phyloP scores from a whole-genome alignment of 2,113 vertebrate species.

The Petaurus breviceps region DNA sequence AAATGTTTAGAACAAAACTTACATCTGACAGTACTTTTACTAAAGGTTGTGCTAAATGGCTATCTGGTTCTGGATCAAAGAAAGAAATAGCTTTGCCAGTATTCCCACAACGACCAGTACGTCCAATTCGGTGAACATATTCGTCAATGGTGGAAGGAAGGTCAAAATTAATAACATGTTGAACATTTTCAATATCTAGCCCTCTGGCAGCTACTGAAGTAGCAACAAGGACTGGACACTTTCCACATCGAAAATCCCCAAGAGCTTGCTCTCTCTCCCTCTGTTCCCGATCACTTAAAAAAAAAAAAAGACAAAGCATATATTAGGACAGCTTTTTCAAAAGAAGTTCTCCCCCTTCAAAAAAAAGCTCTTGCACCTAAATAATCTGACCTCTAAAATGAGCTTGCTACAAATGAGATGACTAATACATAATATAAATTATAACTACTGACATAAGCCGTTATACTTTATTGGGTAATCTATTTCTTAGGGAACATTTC shows the following conservation, averaged over 20 bases:
- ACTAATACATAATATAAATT: neutral
- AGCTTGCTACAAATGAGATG: neutral
- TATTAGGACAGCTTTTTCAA: neutral
- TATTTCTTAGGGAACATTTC: neutral
- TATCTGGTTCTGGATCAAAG: constrained; percentile 88
- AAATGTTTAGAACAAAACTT: constrained; percentile 72
- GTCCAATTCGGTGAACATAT: constrained; percentile 96
- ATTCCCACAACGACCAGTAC: constrained; percentile 97
- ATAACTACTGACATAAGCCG: neutral
- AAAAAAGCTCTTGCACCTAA: neutral
- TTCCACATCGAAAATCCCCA: constrained; percentile 90
- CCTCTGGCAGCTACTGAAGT: constrained; percentile 96
- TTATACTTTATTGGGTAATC: neutral
- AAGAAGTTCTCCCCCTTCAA: neutral
- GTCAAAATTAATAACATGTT: constrained; percentile 96
- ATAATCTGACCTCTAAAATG: neutral
- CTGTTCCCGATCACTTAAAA: constrained; percentile 92
- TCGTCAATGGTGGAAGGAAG: constrained; percentile 93
- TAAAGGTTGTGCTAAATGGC: constrained; percentile 85
- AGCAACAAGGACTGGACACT: constrained; percentile 92
- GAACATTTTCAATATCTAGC: constrained; percentile 95
- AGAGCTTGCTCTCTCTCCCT: constrained; percentile 92
- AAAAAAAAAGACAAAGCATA: constrained; percentile 56
- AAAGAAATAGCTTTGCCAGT: constrained; percentile 91
- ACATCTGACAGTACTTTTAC: constrained; percentile 93